These are phyloP conservation scores for Periplaneta americana DNA, from an alignment of 1,140 invertebrate genomes.

Conservation along the genomic window DNA sequence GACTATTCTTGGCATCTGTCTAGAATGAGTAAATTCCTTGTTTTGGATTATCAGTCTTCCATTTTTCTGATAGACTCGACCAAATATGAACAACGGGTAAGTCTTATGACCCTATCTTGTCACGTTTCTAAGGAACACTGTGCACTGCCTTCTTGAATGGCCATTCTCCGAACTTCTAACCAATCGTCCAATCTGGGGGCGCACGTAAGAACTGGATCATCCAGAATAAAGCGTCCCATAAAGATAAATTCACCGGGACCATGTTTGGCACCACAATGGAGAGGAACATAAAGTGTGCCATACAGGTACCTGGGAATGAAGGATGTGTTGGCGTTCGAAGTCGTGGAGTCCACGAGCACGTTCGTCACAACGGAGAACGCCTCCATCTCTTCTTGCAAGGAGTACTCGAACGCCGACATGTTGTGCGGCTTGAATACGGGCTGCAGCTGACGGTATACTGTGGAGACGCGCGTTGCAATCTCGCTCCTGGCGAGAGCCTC, in stretches of 20 bases:
- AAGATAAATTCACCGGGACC: conserved; percentile 73
- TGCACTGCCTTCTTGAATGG: conserved; percentile 50
- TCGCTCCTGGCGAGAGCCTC: conserved; percentile 57
- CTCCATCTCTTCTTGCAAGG: conserved; percentile 57
- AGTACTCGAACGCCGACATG: background rate
- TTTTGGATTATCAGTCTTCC: too few species aligned
- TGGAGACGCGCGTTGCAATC: conserved; percentile 6
- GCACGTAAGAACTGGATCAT: conserved; percentile 60
- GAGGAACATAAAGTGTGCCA: conserved; percentile 47
- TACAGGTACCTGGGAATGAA: background rate
- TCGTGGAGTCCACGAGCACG: background rate
- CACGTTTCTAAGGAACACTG: conserved; percentile 54
- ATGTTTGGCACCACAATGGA: conserved; percentile 61
- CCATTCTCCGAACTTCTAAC: conserved; percentile 49
- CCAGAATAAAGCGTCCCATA: conserved; percentile 66
- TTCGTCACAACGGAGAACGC: conserved; percentile 19
- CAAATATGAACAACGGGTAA: too few species aligned
- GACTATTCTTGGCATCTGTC: too few species aligned
- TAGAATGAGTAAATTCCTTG: too few species aligned
- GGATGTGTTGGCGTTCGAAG: background rate
- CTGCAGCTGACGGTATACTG: background rate
- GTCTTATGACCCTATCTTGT: too few species aligned
- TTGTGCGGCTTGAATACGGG: background rate
- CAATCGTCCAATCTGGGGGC: conserved; percentile 66
- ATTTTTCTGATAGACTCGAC: too few species aligned